Evolutionary conservation across 2,888 invertebrate species (phyloP), one percentile per base, ranked within the genome.

Genomic region (Clostera curtula): DNA sequence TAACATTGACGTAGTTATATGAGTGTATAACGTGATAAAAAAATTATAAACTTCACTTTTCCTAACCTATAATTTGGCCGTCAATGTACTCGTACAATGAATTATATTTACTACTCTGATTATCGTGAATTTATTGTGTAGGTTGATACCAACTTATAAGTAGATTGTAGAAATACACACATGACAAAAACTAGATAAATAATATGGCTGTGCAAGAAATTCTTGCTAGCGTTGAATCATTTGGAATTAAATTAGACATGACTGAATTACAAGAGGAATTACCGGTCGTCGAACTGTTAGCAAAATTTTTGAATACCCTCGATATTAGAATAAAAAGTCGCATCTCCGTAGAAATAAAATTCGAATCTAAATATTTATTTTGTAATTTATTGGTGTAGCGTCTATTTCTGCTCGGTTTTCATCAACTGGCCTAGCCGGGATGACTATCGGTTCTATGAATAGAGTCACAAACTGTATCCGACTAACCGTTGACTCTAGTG

Each of bases 391-490:
- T 56, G 57, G 56, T 64, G 61, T 56, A 54, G 58, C 56, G 49
- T 72, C 72, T 79, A 77, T 77, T 79, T 77, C 62, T 56, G 66
- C 58, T 51, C 45, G 47, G 58, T 65, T 75, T 73, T 76, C 70
- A 66, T 74, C 70, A 64, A 66, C 71, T 43, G 46, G 43, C 49
- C 49, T 8, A 22, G 53, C 56, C 52, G 55, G 54, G 53, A 57
- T 40, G 56, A 50, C 40, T 49, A 26, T 50, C 43, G 40, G 36
- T 32, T 56, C 74, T 76, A 71, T 75, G 76, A 75, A 77, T 77
- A 79, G 71, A 38, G 36, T 44, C 43, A 52, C 52, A 44, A 54
- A 56, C 52, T 49, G 55, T 56, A 56, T 49, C 54, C 51, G 40
- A 44, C 56, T 51, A 54, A 58, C 63, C 56, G 62, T 60, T 58